phyloP scores from a whole-genome alignment of 2,113 vertebrate genomes.

The Vulpes lagopus region DNA sequence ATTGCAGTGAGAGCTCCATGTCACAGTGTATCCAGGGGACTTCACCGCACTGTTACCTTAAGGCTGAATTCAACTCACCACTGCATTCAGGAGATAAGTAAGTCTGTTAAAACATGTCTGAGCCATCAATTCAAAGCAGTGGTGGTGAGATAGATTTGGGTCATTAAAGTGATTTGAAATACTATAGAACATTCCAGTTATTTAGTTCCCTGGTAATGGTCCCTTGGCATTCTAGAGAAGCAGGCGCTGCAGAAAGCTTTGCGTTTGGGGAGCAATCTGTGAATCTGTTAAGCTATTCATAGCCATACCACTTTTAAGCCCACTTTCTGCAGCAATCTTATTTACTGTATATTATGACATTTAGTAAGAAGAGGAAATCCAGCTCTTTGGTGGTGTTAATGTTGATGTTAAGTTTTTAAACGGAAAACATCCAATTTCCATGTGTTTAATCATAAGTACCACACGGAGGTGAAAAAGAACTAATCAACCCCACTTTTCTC shows the following conservation, averaged over 20 bases:
- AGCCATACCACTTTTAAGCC: background rate
- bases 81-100: background rate
- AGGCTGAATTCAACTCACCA: background rate
- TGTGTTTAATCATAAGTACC: background rate
- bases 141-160: background rate
- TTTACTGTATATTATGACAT: background rate
- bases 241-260: background rate
- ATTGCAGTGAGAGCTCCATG: background rate
- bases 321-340: background rate
- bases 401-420: background rate
- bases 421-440: background rate
- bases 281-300: background rate
- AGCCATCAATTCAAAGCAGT: background rate
- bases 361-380: background rate
- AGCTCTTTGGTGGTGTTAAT: background rate
- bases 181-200: background rate
- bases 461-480: background rate
- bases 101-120: background rate
- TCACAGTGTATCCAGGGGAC: background rate
- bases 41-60: background rate
- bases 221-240: background rate
- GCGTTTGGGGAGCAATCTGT: background rate
- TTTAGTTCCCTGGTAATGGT: background rate
- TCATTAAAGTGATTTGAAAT: background rate
- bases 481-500: background rate